Conservation (phyloP, 2,113 vertebrate genomes). For the Ageneiosus marmoratus region DNA sequence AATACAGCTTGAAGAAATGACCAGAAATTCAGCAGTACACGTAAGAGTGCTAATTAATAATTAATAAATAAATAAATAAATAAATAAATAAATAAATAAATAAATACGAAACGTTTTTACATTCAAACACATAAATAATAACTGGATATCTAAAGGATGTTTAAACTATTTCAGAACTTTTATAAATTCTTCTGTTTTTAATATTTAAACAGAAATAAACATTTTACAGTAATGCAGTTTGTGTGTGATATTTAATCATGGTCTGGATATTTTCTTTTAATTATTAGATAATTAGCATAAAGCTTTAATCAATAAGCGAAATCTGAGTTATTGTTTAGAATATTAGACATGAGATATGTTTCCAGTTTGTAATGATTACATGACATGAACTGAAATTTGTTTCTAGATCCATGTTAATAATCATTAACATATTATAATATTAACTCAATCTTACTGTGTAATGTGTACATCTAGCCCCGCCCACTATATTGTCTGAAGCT, state of each 20-base stretch:
- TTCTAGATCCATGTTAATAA: no score
- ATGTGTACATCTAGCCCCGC: no score
- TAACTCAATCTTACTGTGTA: no score
- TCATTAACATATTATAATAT: no score
- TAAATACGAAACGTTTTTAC: conserved; percentile 52
- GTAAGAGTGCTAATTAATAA: conserved; percentile 49
- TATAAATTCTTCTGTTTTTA: conserved; percentile 48
- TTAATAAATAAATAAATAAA: no score
- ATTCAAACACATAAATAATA: conserved; percentile 50
- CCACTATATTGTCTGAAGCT: not conserved
- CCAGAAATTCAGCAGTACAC: not conserved
- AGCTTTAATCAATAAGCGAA: not conserved
- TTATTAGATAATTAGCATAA: not conserved
- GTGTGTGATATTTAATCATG: not conserved
- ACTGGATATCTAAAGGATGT: conserved; percentile 72
- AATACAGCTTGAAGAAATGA: not conserved
- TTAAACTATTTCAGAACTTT: conserved; percentile 50
- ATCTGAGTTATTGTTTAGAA: no score
- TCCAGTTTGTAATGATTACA: no score
- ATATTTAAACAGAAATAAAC: conserved; percentile 60
- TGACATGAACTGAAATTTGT: not conserved
- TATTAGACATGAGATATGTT: no score
- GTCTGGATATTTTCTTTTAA: not conserved
- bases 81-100: no score
- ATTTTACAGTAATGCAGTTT: not conserved